phyloP scores from a whole-genome alignment of 2,797 vertebrate species.

The Gobionotothen gibberifrons region DNA sequence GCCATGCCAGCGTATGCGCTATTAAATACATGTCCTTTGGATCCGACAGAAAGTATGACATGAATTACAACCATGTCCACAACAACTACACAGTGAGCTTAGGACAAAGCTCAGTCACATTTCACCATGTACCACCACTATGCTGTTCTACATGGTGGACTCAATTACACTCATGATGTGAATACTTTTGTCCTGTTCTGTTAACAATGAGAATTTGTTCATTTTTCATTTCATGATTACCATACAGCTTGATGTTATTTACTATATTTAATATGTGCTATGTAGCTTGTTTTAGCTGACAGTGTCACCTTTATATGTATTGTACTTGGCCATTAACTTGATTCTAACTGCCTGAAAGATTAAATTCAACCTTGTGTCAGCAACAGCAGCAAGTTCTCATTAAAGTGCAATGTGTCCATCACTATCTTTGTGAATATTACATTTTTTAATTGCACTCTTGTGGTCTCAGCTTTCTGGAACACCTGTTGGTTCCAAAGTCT shows the following conservation, averaged over 20 bases:
- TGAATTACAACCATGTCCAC: slow-evolving; percentile 65
- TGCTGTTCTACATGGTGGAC: slow-evolving; percentile 42
- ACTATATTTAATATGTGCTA: not conserved
- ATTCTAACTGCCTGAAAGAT: not conserved
- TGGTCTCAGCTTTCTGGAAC: slow-evolving; percentile 23
- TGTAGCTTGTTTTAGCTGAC: not conserved
- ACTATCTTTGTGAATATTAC: not conserved
- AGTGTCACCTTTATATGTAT: not conserved
- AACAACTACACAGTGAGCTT: slow-evolving; percentile 53
- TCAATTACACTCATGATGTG: slow-evolving; percentile 50
- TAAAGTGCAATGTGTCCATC: slow-evolving; percentile 1
- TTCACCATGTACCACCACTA: slow-evolving; percentile 32
- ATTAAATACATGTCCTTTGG: slow-evolving; percentile 71
- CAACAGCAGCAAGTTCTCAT: not conserved
- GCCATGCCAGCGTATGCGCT: slow-evolving; percentile 62
- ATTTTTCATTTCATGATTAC: not conserved
- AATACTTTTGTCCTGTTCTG: slow-evolving; percentile 24
- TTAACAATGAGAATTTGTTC: not conserved
- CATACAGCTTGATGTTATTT: not conserved
- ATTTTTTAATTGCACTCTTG: not conserved
- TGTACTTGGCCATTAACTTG: not conserved
- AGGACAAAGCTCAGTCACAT: slow-evolving; percentile 54
- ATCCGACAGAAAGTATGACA: slow-evolving; percentile 63
- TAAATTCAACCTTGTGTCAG: not conserved
- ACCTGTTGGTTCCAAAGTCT: slow-evolving; percentile 34